These are phyloP conservation scores for Taurulus bubalis DNA, from an alignment of 2,113 vertebrate species.

Conservation along the genomic window DNA sequence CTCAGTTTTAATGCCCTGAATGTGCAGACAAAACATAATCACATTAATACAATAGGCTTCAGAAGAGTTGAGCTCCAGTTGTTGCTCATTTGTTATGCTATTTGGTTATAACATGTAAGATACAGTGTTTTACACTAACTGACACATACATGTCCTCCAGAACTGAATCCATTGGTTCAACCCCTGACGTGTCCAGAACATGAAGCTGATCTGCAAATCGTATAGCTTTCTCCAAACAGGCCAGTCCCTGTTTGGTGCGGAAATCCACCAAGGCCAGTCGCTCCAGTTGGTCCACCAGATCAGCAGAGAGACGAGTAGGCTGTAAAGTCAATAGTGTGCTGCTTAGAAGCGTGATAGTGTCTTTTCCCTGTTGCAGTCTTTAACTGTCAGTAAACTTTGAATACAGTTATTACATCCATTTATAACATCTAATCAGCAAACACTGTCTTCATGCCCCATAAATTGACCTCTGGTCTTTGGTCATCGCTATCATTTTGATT, in stretches of 20 bases:
- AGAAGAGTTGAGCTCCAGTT: neutral
- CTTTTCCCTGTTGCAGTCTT: neutral
- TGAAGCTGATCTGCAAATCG: constrained; percentile 90
- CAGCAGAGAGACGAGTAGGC: constrained; percentile 74
- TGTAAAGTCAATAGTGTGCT: constrained; percentile 36
- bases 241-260: constrained; percentile 87
- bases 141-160: constrained; percentile 89
- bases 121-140: neutral
- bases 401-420: neutral
- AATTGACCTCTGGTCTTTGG: neutral
- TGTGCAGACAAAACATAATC: constrained; percentile 5
- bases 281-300: constrained; percentile 89
- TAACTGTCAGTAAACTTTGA: neutral
- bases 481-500: neutral
- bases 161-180: constrained; percentile 93
- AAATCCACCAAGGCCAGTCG: constrained; percentile 92
- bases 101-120: neutral
- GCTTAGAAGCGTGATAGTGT: constrained; percentile 2
- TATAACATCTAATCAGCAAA: neutral
- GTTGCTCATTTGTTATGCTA: neutral
- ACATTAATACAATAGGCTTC: neutral
- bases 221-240: constrained; percentile 88
- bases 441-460: neutral
- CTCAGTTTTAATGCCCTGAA: constrained; percentile 88
- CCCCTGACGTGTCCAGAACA: constrained; percentile 84